A percentile compares a stretch with the other conserved stretches of the same genome.
These are phyloP conservation scores for Hippoglossus stenolepis DNA, from an alignment of 2,113 vertebrate genomes.

Conservation along the genomic window DNA sequence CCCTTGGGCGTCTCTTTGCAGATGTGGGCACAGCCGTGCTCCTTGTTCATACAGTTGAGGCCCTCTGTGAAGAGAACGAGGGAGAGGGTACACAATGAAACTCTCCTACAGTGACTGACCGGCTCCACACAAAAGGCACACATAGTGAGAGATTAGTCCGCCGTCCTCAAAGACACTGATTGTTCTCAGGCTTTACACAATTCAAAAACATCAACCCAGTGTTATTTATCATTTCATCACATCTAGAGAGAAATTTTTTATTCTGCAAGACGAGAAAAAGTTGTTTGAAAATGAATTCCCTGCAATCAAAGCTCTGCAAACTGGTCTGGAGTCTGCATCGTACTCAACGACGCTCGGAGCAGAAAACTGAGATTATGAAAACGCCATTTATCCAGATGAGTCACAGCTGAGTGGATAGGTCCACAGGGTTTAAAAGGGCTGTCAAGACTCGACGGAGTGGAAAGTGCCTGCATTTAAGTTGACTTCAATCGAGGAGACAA, in stretches of 20 bases:
- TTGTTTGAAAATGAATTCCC: not conserved
- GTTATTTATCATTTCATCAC: conserved; percentile 19
- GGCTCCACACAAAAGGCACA: conserved; percentile 68
- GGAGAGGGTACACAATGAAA: conserved; percentile 76
- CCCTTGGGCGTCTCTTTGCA: conserved; percentile 95
- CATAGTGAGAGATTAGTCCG: conserved; percentile 70
- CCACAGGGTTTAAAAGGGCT: conserved; percentile 68
- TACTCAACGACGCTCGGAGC: conserved; percentile 1
- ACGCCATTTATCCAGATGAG: conserved; percentile 54
- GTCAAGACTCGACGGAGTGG: conserved; percentile 69
- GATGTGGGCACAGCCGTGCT: conserved; percentile 96
- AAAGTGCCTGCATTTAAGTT: conserved; percentile 74
- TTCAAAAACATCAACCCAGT: conserved; percentile 49
- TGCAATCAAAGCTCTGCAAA: conserved; percentile 1
- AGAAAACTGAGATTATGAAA: conserved; percentile 38
- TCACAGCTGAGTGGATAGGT: conserved; percentile 61
- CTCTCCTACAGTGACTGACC: conserved; percentile 76
- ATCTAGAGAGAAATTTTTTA: conserved; percentile 4
- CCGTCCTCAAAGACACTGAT: conserved; percentile 65
- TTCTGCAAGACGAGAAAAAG: conserved; percentile 1
- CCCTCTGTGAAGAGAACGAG: conserved; percentile 87
- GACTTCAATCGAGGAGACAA: conserved; percentile 67
- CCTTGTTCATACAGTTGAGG: conserved; percentile 99
- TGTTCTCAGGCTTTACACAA: conserved; percentile 64
- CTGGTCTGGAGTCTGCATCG: not conserved